Evolutionary conservation across 2,113 vertebrate species (phyloP), one percentile per base, ranked within the genome.

Genomic region (Podocnemis expansa): DNA sequence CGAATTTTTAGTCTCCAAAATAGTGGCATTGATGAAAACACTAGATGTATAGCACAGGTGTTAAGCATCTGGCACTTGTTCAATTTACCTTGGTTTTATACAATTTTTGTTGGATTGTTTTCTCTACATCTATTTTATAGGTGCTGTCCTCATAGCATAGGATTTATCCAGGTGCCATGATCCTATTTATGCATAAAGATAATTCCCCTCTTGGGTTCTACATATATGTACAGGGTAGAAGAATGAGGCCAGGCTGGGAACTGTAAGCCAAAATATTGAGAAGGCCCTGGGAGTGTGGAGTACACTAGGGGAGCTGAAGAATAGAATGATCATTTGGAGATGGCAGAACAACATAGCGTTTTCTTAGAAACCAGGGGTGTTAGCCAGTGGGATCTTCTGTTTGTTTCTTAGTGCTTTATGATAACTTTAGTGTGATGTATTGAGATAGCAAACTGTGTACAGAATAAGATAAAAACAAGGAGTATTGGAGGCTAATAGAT

Each of bases 161-260:
- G n/a, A 49, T 67, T 31, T 43, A 29, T 21, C 82, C 34, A 27
- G 14, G 4, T 85, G 29, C n/a, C 82, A 29, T 27, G 27, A 58
- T 58, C 24, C 56, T 58, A 52, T 52, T 52, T 52, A 52, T 17
- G 51, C 13, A 21, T 2, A 41, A 31, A 10, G 25, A 78, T 55
- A 84, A 67, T 49, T 78, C 22, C 78, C 5, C 49, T 83, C 78
- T 91, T 8, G 0, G 3, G 7, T 52, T 22, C 17, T 90, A 5
- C 3, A 0, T 47, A 2, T 16, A 52, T 80, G 56, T 67, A 9
- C 19, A 11, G 6, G 82, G n/a, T 21, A 83, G 16, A 25, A 27
- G 25, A 89, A 91, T 73, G 43, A 49, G 12, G 25, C 11, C 52
- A 93, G n/a, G 29, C 10, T 80, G 87, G 27, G 12, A 17, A 76